Evolutionary conservation across 2,888 invertebrate genomes (phyloP), one percentile per base, ranked within the genome.

Genomic region (Trypoxylon attenuatum): DNA sequence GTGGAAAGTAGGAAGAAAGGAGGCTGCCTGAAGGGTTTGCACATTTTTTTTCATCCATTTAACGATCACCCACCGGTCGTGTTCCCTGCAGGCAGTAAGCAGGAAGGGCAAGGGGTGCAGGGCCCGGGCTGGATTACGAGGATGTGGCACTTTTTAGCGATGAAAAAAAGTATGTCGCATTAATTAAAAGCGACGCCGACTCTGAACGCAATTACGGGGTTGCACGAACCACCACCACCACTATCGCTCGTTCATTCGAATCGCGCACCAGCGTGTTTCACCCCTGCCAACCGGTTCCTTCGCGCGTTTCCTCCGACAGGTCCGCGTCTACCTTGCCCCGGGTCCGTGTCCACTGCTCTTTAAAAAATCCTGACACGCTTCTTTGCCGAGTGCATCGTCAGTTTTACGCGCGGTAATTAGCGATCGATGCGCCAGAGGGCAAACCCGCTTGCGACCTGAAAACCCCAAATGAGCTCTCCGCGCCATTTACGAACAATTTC

Each of bases 111-210:
- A 41, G 33, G 33, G 29, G 13, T 13, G 13, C 18, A 38, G 51
- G 42, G 64, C 22, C 49, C 16, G 56, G 55, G 58, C 68, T 42
- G 53, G 71, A 74, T 74, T 72, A 71, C 77, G 76, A 73, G 76
- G 72, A 79, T 74, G 77, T 81, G 79, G 73, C 77, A 79, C 77
- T 82, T 82, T 78, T 79, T 76, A 80, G 76, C 75, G 73, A 70
- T 82, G 71, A 73, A 80, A 79, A 83, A 82, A 84, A 83, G 80
- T 82, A 77, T 82, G 83, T 83, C 83, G 82, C 82, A 84, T 84
- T 84, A 84, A 84, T 84, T 84, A 85, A 84, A 84, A 79, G 67
- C 78, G 63, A 65, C 79, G 72, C 71, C 76, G 76, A 65, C 71
- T 69, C 56, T 71, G 75, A 77, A 71, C 76, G 76, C 72, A 76